Conservation (phyloP, 2,888 invertebrate genomes). For the Elmis aenea region DNA sequence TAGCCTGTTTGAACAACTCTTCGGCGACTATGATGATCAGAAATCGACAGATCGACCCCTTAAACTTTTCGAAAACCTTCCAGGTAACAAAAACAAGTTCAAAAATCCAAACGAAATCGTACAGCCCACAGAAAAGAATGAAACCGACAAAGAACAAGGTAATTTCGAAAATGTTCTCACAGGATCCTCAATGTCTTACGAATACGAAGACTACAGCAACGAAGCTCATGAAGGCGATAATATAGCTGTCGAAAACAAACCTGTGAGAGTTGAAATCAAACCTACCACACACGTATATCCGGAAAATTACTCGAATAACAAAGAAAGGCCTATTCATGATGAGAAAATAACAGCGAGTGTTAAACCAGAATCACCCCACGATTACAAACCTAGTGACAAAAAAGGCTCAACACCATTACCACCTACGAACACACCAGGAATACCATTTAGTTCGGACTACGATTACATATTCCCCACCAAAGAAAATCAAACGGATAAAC, state of each 20-base stretch:
- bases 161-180: conserved; percentile 28
- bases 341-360: too few relatives aligned
- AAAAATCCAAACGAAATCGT: conserved; percentile 22
- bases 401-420: conserved; percentile 19
- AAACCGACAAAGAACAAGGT: conserved; percentile 1
- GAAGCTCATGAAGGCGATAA: conserved; percentile 33
- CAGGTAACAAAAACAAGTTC: conserved; percentile 25
- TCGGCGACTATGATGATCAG: conserved; percentile 43
- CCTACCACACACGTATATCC: conserved; percentile 7
- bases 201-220: conserved; percentile 37
- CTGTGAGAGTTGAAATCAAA: conserved; percentile 16
- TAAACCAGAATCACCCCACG: too few relatives aligned
- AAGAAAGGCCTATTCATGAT: conserved; percentile 4
- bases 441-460: too few relatives aligned
- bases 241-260: conserved; percentile 35
- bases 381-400: too few relatives aligned
- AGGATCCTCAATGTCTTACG: conserved; percentile 36
- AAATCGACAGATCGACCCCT: conserved; percentile 28
- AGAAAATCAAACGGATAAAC: conserved; percentile 2
- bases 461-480: too few relatives aligned
- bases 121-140: conserved; percentile 17
- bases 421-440: conserved; percentile 19
- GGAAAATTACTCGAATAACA: conserved; percentile 7
- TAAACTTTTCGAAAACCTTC: conserved; percentile 28
- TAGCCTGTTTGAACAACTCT: conserved; percentile 45